phyloP scores from a whole-genome alignment of 2,888 invertebrate species.

The Pterostichus niger region DNA sequence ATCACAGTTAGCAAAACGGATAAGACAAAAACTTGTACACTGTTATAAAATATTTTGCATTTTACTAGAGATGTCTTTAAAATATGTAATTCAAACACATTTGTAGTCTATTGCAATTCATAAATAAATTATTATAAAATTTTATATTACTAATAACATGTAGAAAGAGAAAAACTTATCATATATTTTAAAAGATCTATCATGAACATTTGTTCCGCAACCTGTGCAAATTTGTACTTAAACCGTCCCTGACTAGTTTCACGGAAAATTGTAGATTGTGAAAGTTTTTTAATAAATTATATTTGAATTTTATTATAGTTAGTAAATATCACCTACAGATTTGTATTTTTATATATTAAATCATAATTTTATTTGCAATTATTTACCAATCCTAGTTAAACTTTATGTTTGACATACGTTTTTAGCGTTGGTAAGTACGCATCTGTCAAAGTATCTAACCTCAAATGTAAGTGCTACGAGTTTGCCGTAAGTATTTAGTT shows the following conservation, averaged over 20 bases:
- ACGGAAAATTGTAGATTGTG: slow-evolving; percentile 26
- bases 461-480: slow-evolving; percentile 9
- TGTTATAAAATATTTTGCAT: slow-evolving; percentile 49
- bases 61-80: slow-evolving; percentile 40
- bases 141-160: slow-evolving; percentile 36
- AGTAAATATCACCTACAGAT: too few species aligned
- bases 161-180: slow-evolving; percentile 3
- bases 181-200: slow-evolving; percentile 13
- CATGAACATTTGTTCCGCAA: background rate
- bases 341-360: too few species aligned
- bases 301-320: background rate
- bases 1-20: slow-evolving; percentile 63
- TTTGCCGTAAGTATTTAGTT: slow-evolving; percentile 30
- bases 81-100: background rate
- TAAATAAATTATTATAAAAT: slow-evolving; percentile 59
- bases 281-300: slow-evolving; percentile 41
- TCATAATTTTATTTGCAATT: too few species aligned
- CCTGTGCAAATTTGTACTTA: slow-evolving; percentile 22
- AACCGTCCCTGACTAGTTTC: background rate
- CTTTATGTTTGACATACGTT: background rate
- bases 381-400: background rate
- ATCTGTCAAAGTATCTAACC: slow-evolving; percentile 39
- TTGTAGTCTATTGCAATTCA: slow-evolving; percentile 61
- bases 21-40: slow-evolving; percentile 61
- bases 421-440: slow-evolving; percentile 22